Conservation (phyloP, 2,888 invertebrate genomes). For the Bellardia bayeri region DNA sequence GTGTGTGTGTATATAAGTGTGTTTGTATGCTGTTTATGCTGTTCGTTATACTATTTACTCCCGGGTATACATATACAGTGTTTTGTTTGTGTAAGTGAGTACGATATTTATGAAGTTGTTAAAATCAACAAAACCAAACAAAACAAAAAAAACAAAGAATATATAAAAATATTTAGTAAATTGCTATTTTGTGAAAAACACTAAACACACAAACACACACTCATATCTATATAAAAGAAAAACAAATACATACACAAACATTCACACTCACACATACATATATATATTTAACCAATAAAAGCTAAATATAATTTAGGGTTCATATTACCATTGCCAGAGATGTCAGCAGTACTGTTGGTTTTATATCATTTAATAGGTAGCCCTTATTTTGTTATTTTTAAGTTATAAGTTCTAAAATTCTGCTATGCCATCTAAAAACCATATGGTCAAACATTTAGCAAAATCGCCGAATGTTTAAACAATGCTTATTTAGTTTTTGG, state of each 20-base stretch:
- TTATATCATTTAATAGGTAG: no score
- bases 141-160: background rate
- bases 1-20: background rate
- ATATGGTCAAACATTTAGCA: no score
- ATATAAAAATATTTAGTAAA: slow-evolving; percentile 43
- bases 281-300: background rate
- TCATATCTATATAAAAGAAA: no score
- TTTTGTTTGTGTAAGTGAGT: slow-evolving; percentile 57
- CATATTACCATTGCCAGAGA: background rate
- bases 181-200: slow-evolving; percentile 17
- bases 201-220: background rate
- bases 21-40: slow-evolving; percentile 33
- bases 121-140: slow-evolving; percentile 31
- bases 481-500: no score
- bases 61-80: slow-evolving; percentile 21
- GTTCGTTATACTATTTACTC: slow-evolving; percentile 52
- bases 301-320: slow-evolving; percentile 14
- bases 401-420: no score
- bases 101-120: slow-evolving; percentile 62
- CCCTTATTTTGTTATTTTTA: no score
- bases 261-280: background rate
- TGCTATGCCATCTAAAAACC: no score
- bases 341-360: background rate
- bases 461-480: no score
- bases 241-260: background rate